Percentiles rank a stretch among this genome's conserved stretches.
These are phyloP conservation scores for Sebastes minor DNA, from an alignment of 2,797 vertebrate genomes.

Conservation along the genomic window DNA sequence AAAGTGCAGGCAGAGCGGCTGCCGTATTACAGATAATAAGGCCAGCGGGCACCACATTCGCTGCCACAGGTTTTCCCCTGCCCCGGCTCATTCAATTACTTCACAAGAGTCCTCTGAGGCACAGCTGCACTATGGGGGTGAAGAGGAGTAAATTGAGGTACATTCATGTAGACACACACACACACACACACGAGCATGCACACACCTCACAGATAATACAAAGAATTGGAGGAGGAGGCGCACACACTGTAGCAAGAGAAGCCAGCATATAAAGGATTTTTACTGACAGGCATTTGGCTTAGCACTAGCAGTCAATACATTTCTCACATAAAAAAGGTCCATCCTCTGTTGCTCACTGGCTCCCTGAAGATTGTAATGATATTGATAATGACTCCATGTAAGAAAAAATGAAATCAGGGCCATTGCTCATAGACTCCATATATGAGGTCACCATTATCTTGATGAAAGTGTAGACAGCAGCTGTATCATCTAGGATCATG, in stretches of 20 bases:
- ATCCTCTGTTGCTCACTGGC: slow-evolving; percentile 38
- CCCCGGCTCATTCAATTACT: slow-evolving; percentile 81
- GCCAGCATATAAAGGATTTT: slow-evolving; percentile 50
- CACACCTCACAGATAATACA: slow-evolving; percentile 53
- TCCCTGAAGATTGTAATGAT: slow-evolving; percentile 54
- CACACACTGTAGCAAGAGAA: slow-evolving; percentile 38
- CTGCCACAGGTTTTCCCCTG: slow-evolving; percentile 75
- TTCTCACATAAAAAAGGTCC: slow-evolving; percentile 45
- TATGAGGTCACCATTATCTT: slow-evolving; percentile 78
- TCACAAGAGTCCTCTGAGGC: slow-evolving; percentile 80
- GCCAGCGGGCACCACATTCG: slow-evolving; percentile 76
- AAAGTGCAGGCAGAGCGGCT: slow-evolving; percentile 73
- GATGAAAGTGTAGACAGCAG: slow-evolving; percentile 75
- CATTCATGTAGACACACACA: slow-evolving; percentile 66
- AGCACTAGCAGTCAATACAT: slow-evolving; percentile 32
- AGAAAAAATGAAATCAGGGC: slow-evolving; percentile 67
- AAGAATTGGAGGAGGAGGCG: slow-evolving; percentile 50
- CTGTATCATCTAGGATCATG: slow-evolving; percentile 70
- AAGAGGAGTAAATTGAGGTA: slow-evolving; percentile 80
- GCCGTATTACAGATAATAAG: slow-evolving; percentile 81
- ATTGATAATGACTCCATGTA: slow-evolving; percentile 61
- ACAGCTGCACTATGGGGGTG: slow-evolving; percentile 79
- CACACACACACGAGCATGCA: not conserved
- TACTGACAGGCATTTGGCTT: slow-evolving; percentile 56
- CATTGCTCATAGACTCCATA: slow-evolving; percentile 65